Base-by-base conservation (phyloP, 2,888 invertebrate genomes). In the Dryocosmus kuriphilus region DNA sequence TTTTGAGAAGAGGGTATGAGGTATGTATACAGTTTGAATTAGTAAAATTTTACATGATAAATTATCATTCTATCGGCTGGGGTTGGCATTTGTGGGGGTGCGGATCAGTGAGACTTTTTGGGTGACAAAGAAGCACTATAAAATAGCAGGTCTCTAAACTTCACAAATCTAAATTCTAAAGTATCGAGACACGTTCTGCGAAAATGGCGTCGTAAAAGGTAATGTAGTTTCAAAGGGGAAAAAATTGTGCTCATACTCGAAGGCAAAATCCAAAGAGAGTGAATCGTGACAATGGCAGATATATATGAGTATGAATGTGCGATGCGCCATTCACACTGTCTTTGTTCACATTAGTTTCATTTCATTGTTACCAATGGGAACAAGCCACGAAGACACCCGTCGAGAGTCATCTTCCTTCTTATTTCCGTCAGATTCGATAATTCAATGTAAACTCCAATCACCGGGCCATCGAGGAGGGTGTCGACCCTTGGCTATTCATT, bases 391-490 rank as follows among this genome's bases (percentile, higher is more conserved):
- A n/a, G 30, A 11, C 51, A 71, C 46, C 65, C 77, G 60, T 75
- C 63, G 77, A 77, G 51, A 55, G 75, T 46, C 73, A 67, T 38
- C 55, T 63, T 55, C 55, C 62, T 38, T 27, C 46, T 51, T 71
- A 71, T 55, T 71, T 71, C 71, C 71, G 67, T 75, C 35, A 76
- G 51, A 75, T 67, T 77, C 79, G 77, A 81, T 79, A 81, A 78
- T 79, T 81, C 76, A 77, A 77, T 76, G 80, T 32, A 71, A 77
- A 32, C 79, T 51, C 76, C 77, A 77, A 82, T 82, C 79, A 79
- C 65, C 77, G 76, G 73, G 77, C 74, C 76, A 77, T 76, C 51
- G 67, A 77, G 77, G 75, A 57, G 78, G 76, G 77, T 79, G 78
- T 79, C 75, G 74, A 5, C 78, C 57, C 77, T 35, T 60, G 41